Conservation (phyloP, 2,888 invertebrate species). For the Caenorhabditis sulstoni region DNA sequence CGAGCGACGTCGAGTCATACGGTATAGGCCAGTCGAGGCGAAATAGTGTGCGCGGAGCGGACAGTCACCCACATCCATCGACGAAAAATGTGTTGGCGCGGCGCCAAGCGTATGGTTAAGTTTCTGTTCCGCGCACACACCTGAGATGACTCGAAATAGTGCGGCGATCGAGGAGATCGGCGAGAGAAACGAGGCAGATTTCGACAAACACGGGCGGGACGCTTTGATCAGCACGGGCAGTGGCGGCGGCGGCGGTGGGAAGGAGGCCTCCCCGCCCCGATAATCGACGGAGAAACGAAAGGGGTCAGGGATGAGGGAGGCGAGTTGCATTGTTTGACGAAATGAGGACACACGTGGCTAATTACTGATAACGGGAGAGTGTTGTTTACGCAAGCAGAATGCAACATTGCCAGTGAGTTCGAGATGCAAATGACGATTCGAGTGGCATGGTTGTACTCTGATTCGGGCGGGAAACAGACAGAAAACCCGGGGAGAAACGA, state of each 20-base stretch:
- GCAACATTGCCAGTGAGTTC: neutral
- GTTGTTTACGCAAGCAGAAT: neutral
- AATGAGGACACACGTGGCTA: neutral
- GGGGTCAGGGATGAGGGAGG: constrained; percentile 20
- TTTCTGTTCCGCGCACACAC: constrained; percentile 24
- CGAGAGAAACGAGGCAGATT: neutral
- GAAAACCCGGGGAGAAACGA: no score
- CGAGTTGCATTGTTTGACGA: neutral
- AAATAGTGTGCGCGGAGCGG: no score
- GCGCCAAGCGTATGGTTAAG: constrained; percentile 45
- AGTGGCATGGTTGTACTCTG: no score
- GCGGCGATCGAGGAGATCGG: neutral
- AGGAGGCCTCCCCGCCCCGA: neutral
- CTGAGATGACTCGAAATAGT: neutral
- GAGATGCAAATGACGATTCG: no score
- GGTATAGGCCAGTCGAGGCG: neutral
- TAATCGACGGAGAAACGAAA: no score
- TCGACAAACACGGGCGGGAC: constrained; percentile 28
- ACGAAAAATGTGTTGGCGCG: constrained; percentile 38
- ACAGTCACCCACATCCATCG: no score
- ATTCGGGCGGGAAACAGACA: no score
- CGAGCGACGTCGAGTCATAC: constrained; percentile 13
- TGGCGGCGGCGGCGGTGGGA: neutral
- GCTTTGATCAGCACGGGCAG: constrained; percentile 8
- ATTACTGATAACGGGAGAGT: neutral